Base-by-base conservation (phyloP, 2,113 vertebrate species). In the Jacana jacana region DNA sequence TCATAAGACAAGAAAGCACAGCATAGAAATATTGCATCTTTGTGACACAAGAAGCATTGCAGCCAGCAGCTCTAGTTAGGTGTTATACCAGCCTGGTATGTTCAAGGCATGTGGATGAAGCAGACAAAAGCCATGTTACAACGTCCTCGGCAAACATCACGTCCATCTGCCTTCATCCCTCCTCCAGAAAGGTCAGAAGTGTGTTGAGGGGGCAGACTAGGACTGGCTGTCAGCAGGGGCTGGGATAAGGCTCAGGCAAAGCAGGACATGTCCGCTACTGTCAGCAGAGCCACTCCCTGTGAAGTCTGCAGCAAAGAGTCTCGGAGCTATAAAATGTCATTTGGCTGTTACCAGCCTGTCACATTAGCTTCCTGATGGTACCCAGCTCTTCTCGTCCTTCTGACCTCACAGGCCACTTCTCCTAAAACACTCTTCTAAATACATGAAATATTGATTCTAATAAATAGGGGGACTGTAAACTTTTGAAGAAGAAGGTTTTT, bases 51-150 rank as follows among this genome's bases (percentile, higher is more conserved):
- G 80, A 12, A 91, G 24, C 39, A 7, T 55, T 91, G 54, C 65
- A 94, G 40, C 65, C 86, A 73, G 46, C 68, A 88, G 46, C 79
- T 71, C 72, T n/a, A 19, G 39, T 49, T 48, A 63, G 31, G 28
- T 81, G 73, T 48, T 46, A 1, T 33, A 18, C 10, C 19, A 64
- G 0, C 15, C n/a, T 3, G 2, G 18, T 19, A 9, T 28, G 23
- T 39, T 77, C n/a, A 51, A 89, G 40, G 25, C 16, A 23, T 1
- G 3, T 54, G 69, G 28, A 57, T n/a, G 22, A 58, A 66, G 23
- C 0, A 84, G 63, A 65, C 33, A 69, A 52, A 80, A 95, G 31
- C 61, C 51, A 2, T 0, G 1, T 49, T 8, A 3, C 57, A 51
- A 31, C 3, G 1, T 65, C 49, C 55, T 73, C 28, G 4, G 52